phyloP scores from a whole-genome alignment of 1,140 invertebrate genomes.

The Ceratina calcarata region DNA sequence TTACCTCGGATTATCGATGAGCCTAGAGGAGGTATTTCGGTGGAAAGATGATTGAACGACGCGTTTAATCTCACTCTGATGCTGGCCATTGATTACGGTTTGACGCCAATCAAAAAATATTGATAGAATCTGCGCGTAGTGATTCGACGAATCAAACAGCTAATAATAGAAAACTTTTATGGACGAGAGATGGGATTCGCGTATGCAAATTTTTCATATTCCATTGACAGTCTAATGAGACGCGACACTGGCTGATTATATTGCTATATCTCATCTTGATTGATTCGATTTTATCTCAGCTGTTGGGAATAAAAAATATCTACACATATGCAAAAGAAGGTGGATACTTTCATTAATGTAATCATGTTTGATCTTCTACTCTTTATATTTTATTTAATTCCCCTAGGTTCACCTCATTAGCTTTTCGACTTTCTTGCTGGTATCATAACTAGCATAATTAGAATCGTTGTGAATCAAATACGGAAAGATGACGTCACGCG shows the following conservation, averaged over 20 bases:
- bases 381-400: too few species aligned
- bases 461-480: slow-evolving; percentile 49
- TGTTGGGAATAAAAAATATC: too few species aligned
- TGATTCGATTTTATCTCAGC: too few species aligned
- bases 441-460: too few species aligned
- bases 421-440: too few species aligned
- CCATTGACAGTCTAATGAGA: too few species aligned
- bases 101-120: slow-evolving; percentile 7
- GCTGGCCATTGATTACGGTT: neutral
- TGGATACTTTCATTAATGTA: too few species aligned
- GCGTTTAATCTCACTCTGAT: slow-evolving; percentile 4
- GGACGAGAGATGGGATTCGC: neutral
- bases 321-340: too few species aligned
- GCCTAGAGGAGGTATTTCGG: neutral
- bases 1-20: slow-evolving; percentile 1
- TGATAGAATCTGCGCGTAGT: neutral
- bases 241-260: too few species aligned
- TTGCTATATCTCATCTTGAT: too few species aligned
- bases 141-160: neutral
- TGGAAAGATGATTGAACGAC: slow-evolving; percentile 7
- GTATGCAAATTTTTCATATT: neutral
- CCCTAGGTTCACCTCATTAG: too few species aligned
- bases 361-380: too few species aligned
- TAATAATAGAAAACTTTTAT: neutral
- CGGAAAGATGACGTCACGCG: slow-evolving; percentile 60